Conservation (phyloP, 2,888 invertebrate species). For the Lapara coniferarum region DNA sequence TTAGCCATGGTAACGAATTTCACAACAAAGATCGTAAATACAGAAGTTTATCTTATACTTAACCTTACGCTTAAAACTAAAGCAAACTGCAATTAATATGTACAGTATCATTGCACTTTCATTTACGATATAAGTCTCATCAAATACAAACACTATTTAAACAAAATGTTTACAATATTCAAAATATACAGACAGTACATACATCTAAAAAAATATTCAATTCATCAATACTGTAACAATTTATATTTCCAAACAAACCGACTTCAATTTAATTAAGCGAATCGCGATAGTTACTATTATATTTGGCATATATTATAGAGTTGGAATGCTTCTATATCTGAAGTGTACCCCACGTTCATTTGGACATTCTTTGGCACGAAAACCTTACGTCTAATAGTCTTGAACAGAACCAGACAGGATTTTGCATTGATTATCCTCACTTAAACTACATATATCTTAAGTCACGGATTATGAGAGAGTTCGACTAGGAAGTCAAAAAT, state of each 20-base stretch:
- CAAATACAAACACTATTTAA: conserved; percentile 38
- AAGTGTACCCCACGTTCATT: conserved; percentile 70
- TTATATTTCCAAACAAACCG: conserved; percentile 28
- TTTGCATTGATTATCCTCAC: conserved; percentile 57
- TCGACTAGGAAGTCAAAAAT: conserved; percentile 62
- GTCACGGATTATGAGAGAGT: conserved; percentile 62
- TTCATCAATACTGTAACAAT: conserved; percentile 53
- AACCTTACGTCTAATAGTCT: conserved; percentile 72
- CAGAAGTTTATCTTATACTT: conserved; percentile 41
- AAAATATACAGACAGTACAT: conserved; percentile 59
- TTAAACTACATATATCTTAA: conserved; percentile 40
- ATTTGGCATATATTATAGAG: conserved; percentile 71
- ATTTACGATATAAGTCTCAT: conserved; percentile 52
- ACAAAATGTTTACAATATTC: conserved; percentile 36
- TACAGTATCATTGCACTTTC: conserved; percentile 67
- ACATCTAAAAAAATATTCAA: conserved; percentile 43
- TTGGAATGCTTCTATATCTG: conserved; percentile 74
- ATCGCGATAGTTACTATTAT: conserved; percentile 44
- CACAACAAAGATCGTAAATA: conserved; percentile 50
- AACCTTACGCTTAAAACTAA: conserved; percentile 54
- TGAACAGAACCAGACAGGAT: conserved; percentile 63
- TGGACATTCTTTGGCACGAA: conserved; percentile 83
- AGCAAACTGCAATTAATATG: conserved; percentile 70
- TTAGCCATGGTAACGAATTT: conserved; percentile 71
- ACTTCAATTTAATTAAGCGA: conserved; percentile 35